Conservation (phyloP, 2,797 vertebrate genomes). For the Onychomys torridus region DNA sequence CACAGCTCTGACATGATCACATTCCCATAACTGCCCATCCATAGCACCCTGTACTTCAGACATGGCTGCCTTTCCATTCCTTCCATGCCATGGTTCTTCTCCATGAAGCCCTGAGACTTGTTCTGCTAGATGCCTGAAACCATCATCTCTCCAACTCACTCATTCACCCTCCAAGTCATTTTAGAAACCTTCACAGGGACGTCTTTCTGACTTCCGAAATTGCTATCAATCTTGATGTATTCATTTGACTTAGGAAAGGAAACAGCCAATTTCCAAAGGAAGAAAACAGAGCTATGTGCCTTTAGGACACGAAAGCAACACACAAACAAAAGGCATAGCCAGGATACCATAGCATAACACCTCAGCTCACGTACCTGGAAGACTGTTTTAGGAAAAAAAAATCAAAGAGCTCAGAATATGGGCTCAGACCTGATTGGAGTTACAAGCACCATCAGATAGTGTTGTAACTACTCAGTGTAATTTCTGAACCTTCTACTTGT, state of each 20-base stretch:
- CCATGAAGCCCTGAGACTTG: not conserved
- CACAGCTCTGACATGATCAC: not conserved
- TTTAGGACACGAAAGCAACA: conserved; percentile 1
- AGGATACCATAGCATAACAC: not conserved
- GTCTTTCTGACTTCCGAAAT: conserved; percentile 40
- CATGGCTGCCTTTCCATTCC: not conserved
- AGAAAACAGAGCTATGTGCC: not conserved
- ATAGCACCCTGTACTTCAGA: not conserved
- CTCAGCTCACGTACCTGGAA: not conserved
- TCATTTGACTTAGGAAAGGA: conserved; percentile 35
- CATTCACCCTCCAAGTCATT: not conserved
- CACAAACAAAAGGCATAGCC: not conserved
- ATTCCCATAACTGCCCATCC: not conserved
- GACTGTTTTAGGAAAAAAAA: not conserved
- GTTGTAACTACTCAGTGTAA: not conserved
- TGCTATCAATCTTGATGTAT: conserved; percentile 33
- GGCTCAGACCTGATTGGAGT: conserved; percentile 1
- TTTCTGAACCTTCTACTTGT: not conserved
- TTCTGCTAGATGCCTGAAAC: not conserved
- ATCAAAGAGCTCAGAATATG: not conserved
- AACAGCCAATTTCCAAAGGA: not conserved
- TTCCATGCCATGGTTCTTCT: not conserved
- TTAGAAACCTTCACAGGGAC: not conserved
- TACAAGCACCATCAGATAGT: conserved; percentile 13
- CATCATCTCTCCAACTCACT: conserved; percentile 15